Evolutionary conservation across 1,140 invertebrate genomes (phyloP).

Genomic region (honey bee (Apis mellifera)): DNA sequence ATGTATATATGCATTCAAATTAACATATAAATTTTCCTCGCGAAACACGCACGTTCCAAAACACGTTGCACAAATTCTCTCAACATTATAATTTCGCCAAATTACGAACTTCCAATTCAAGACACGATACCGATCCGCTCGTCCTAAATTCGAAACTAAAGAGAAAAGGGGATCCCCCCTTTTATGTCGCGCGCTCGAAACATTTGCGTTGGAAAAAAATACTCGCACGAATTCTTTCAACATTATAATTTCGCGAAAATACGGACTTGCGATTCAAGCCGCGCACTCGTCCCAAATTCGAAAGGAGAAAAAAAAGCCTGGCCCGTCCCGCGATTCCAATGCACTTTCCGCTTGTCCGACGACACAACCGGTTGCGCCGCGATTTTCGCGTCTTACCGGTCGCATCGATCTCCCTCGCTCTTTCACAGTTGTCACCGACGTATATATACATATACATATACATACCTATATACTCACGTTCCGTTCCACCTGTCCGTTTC

Average conservation of each 20-base stretch:
- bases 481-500: constrained; percentile 69
- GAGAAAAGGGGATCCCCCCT: no score
- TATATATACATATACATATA: no score
- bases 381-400: constrained; percentile 15
- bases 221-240: no score
- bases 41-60: not conserved
- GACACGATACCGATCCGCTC: not conserved
- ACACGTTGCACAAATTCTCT: not conserved
- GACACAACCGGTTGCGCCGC: constrained; percentile 40
- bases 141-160: not conserved
- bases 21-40: not conserved
- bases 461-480: constrained; percentile 44
- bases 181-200: no score
- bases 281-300: not conserved
- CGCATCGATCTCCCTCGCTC: constrained; percentile 57
- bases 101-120: not conserved
- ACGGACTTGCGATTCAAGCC: not conserved
- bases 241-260: no score
- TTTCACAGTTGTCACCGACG: constrained; percentile 32
- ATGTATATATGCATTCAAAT: not conserved
- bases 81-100: not conserved
- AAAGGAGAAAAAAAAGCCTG: not conserved
- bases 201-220: not conserved
- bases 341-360: not conserved
- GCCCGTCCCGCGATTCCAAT: not conserved